A percentile compares a stretch with the other conserved stretches of the same genome.
These are phyloP conservation scores for Thunnus maccoyii DNA, from an alignment of 2,113 vertebrate species.

Conservation along the genomic window DNA sequence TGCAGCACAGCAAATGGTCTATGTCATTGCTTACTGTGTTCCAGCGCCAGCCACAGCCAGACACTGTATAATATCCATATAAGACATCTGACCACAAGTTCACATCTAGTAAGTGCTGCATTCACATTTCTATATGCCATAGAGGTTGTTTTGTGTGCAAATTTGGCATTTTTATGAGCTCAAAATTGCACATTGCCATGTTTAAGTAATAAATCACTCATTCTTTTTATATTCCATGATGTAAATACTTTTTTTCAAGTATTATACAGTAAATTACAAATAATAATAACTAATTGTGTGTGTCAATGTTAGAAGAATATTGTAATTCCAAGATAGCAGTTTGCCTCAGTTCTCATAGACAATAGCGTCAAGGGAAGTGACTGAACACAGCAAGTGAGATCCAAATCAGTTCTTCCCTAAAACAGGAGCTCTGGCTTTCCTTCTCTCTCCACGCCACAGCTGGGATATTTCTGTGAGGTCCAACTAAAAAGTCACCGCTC, in stretches of 20 bases:
- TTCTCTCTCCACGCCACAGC: conserved; percentile 51
- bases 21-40: conserved; percentile 66
- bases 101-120: background rate
- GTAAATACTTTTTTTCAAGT: background rate
- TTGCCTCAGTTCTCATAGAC: background rate
- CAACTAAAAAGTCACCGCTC: conserved; percentile 50
- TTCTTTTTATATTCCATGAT: background rate
- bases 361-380: background rate
- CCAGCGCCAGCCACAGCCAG: conserved; percentile 24
- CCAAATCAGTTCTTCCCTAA: conserved; percentile 28
- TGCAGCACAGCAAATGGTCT: conserved; percentile 69
- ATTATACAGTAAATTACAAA: no score
- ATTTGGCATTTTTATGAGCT: background rate
- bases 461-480: conserved; percentile 64
- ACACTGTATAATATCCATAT: background rate
- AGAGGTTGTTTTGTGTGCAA: background rate
- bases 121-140: background rate
- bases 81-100: background rate
- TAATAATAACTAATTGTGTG: no score
- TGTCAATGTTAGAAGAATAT: no score
- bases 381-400: conserved; percentile 6
- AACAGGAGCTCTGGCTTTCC: conserved; percentile 50
- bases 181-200: background rate
- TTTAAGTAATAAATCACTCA: background rate
- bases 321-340: background rate